These are phyloP conservation scores for Pedionomus torquatus DNA, from an alignment of 2,113 vertebrate species.

Conservation along the genomic window DNA sequence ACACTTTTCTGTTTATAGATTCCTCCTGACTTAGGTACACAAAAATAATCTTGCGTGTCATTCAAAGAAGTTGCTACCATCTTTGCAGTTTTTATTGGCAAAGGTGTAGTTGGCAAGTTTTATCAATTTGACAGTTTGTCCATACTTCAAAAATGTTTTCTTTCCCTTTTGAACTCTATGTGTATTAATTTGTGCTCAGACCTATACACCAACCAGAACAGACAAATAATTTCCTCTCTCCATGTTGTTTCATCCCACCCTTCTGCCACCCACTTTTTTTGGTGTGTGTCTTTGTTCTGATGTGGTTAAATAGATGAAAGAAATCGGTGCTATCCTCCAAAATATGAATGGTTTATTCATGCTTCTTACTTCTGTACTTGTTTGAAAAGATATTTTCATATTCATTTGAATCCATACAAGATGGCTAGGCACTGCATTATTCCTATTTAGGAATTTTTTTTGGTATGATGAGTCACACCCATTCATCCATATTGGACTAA, in stretches of 20 bases:
- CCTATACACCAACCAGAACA: background rate
- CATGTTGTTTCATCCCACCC: accelerated
- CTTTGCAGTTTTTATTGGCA: background rate
- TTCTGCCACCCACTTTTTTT: too few relatives aligned
- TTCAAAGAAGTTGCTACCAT: background rate
- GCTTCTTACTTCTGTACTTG: background rate
- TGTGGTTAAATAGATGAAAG: background rate
- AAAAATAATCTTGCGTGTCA: background rate
- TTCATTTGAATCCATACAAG: background rate
- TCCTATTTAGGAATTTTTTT: background rate
- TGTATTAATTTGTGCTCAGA: background rate
- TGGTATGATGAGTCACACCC: background rate
- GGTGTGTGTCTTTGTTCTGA: background rate
- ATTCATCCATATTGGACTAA: background rate
- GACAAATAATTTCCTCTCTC: background rate
- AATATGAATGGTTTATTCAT: background rate
- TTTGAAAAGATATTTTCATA: background rate
- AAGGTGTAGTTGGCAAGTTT: background rate
- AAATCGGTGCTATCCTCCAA: background rate
- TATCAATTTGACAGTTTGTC: background rate
- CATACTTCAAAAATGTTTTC: background rate
- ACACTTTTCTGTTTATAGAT: background rate
- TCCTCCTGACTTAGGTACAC: background rate
- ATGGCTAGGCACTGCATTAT: background rate
- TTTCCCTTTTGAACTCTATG: background rate